phyloP scores from a whole-genome alignment of 2,888 invertebrate genomes.

The Drosophila greeni region DNA sequence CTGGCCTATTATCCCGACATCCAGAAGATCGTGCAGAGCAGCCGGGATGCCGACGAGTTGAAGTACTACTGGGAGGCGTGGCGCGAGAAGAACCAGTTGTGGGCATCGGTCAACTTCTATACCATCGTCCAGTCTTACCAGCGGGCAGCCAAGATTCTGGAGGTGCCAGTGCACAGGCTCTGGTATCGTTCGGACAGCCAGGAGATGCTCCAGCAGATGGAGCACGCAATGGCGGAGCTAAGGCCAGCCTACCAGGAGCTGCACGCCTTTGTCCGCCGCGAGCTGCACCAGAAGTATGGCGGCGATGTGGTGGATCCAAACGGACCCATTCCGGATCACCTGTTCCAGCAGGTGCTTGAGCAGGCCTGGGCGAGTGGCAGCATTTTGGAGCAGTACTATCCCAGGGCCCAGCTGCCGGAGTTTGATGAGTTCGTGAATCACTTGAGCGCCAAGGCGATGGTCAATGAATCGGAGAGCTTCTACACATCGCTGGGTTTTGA shows the following conservation, averaged over 20 bases:
- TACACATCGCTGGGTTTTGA: constrained; percentile 75
- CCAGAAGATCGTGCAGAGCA: constrained; percentile 71
- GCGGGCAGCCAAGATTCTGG: constrained; percentile 71
- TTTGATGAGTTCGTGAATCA: constrained; percentile 72
- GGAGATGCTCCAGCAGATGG: constrained; percentile 74
- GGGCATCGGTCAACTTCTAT: constrained; percentile 75
- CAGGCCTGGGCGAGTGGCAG: constrained; percentile 76
- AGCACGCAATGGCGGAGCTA: constrained; percentile 78
- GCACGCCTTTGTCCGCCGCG: constrained; percentile 88
- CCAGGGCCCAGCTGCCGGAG: constrained; percentile 70
- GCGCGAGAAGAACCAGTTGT: constrained; percentile 74
- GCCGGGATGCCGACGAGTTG: constrained; percentile 69
- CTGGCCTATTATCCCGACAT: constrained; percentile 76
- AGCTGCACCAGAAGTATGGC: constrained; percentile 85
- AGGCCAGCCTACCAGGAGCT: constrained; percentile 87
- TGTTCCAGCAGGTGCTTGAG: constrained; percentile 81
- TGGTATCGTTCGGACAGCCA: constrained; percentile 74
- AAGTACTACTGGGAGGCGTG: constrained; percentile 76
- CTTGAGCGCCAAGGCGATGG: constrained; percentile 66
- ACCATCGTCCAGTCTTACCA: constrained; percentile 73
- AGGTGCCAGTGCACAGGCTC: constrained; percentile 68
- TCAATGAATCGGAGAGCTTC: constrained; percentile 74
- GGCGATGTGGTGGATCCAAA: constrained; percentile 82
- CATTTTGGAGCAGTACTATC: constrained; percentile 72
- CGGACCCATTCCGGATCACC: constrained; percentile 88